phyloP scores from a whole-genome alignment of 2,113 vertebrate genomes.

The Nannospalax galili region DNA sequence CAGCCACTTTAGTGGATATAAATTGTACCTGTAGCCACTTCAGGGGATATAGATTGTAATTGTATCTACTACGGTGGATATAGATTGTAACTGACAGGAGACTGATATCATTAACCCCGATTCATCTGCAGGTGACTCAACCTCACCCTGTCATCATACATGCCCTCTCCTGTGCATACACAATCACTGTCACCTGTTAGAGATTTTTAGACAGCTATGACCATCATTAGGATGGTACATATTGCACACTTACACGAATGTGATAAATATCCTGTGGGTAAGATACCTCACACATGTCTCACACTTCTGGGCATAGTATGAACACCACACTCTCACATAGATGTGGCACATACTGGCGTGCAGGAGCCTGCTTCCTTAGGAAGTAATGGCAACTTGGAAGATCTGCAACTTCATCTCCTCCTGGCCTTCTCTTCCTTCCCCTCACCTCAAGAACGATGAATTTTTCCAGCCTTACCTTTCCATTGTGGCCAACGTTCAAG shows the following conservation, averaged over 20 bases:
- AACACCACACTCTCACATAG: not conserved
- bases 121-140: not conserved
- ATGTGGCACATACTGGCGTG: rapidly evolving
- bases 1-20: not conserved
- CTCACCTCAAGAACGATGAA: not conserved
- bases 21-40: not conserved
- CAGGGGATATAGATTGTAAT: not conserved
- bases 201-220: not conserved
- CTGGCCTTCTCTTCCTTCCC: not conserved
- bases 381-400: not conserved
- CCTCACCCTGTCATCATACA: not conserved
- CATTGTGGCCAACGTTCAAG: not conserved
- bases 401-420: not conserved
- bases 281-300: not conserved
- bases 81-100: not conserved
- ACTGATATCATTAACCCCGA: not conserved
- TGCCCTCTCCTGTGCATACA: rapidly evolving
- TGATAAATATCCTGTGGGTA: not conserved
- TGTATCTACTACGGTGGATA: not conserved
- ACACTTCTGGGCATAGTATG: not conserved
- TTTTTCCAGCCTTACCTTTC: not conserved
- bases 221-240: not conserved
- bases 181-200: not conserved
- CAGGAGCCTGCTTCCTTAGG: not conserved
- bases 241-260: rapidly evolving